Evolutionary conservation across 2,888 invertebrate species (phyloP).

Genomic region (Tridacna crocea): DNA sequence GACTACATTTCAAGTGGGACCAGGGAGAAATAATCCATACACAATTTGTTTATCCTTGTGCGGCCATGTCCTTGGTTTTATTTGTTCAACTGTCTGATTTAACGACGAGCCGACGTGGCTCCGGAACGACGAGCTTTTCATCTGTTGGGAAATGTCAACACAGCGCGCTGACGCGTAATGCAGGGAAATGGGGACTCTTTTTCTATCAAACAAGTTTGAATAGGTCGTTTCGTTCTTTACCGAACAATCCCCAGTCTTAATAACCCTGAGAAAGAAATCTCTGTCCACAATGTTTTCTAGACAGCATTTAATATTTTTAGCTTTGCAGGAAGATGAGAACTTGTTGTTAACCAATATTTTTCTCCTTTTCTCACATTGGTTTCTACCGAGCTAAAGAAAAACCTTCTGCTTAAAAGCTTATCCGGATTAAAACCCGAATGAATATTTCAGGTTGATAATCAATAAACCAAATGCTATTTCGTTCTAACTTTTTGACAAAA

Average conservation of each 20-base stretch:
- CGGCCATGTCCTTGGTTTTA: constrained; percentile 1
- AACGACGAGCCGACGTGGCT: neutral
- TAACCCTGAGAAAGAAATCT: no score
- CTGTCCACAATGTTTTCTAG: no score
- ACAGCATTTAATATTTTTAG: no score
- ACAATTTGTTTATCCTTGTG: neutral
- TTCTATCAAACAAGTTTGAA: neutral
- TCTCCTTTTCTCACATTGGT: neutral
- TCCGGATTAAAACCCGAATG: no score
- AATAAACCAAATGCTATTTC: no score
- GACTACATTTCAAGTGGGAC: no score
- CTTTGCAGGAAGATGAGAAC: neutral
- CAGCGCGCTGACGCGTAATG: neutral
- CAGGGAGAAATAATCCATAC: neutral
- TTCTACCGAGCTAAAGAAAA: neutral
- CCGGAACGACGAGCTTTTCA: neutral
- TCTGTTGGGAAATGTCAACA: constrained; percentile 4
- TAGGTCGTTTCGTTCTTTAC: neutral
- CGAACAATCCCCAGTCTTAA: neutral
- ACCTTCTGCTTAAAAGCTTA: no score
- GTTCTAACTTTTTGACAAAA: no score
- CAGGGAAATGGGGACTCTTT: neutral
- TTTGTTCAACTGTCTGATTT: constrained; percentile 16
- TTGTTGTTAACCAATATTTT: neutral
- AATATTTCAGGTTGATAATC: no score